phyloP scores from a whole-genome alignment of 2,113 vertebrate genomes.

The Oophaga pumilio region DNA sequence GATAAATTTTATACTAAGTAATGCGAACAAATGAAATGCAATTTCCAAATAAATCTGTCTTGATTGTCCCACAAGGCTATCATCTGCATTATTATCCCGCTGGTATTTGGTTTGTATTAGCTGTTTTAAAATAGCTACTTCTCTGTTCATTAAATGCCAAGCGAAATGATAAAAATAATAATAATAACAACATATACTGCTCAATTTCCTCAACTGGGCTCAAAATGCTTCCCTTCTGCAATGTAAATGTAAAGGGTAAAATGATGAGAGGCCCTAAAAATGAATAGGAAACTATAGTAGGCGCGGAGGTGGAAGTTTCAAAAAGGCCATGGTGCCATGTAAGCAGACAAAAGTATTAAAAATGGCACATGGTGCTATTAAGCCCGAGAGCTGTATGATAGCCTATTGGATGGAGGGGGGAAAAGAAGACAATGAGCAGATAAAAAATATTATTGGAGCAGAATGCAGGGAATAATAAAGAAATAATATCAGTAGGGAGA shows the following conservation, averaged over 20 bases:
- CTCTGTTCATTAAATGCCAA: conserved; percentile 47
- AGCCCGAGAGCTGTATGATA: too few relatives aligned
- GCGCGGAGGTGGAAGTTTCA: neutral
- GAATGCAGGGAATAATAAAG: too few relatives aligned
- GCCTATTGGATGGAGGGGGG: too few relatives aligned
- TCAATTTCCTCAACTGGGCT: neutral
- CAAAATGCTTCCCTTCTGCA: neutral
- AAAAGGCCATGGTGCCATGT: neutral
- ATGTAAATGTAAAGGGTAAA: neutral
- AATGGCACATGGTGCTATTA: neutral
- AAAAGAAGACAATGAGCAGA: too few relatives aligned
- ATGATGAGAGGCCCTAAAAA: neutral
- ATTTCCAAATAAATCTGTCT: conserved; percentile 73
- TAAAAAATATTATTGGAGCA: too few relatives aligned
- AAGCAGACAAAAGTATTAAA: neutral
- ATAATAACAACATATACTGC: conserved; percentile 8
- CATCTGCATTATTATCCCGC: conserved; percentile 58
- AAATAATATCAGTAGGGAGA: too few relatives aligned
- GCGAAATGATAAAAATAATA: conserved; percentile 50
- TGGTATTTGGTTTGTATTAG: conserved; percentile 51
- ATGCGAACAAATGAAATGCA: conserved; percentile 78
- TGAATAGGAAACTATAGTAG: neutral
- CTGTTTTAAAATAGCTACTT: conserved; percentile 15
- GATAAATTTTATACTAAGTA: conserved; percentile 73
- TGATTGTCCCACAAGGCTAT: conserved; percentile 69